A percentile compares a stretch with the other conserved stretches of the same genome.
phyloP scores from a whole-genome alignment of 2,888 invertebrate species.

The Pollenia amentaria region DNA sequence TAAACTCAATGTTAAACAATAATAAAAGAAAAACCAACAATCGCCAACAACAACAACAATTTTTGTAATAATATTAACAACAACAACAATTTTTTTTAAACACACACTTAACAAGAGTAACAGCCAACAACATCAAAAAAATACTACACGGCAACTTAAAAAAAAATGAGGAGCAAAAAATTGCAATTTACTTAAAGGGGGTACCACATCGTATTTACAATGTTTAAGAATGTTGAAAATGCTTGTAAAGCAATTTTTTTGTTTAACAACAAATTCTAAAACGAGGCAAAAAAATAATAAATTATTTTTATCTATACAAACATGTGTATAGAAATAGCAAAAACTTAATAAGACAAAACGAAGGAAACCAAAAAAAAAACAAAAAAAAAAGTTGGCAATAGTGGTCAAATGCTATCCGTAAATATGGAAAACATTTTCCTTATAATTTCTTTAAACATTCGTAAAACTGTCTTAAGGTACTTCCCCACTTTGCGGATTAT shows the following conservation, averaged over 20 bases:
- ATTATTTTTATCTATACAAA: conserved; percentile 45
- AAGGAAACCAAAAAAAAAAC: not conserved
- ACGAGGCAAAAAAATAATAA: conserved; percentile 18
- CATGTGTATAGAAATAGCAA: conserved; percentile 44
- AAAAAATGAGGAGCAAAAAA: not conserved
- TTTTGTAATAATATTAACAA: conserved; percentile 66
- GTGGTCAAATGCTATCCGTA: not conserved
- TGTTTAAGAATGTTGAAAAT: conserved; percentile 70
- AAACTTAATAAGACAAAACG: conserved; percentile 7
- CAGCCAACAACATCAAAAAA: conserved; percentile 43
- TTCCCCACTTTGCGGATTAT: too few species aligned
- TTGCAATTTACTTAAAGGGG: conserved; percentile 28
- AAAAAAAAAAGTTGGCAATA: conserved; percentile 18
- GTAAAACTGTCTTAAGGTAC: too few species aligned
- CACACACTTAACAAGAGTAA: conserved; percentile 57
- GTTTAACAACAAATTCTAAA: conserved; percentile 26
- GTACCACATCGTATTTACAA: conserved; percentile 46
- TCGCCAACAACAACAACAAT: conserved; percentile 48
- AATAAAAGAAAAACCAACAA: conserved; percentile 39
- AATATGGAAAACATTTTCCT: not conserved
- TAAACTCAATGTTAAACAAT: conserved; percentile 71
- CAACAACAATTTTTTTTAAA: conserved; percentile 53
- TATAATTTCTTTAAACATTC: not conserved
- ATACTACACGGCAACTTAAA: conserved; percentile 7
- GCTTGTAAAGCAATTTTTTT: conserved; percentile 67